Evolutionary conservation across 2,888 invertebrate species (phyloP), one percentile per base, ranked within the genome.

Genomic region (Meghimatium bilineatum): DNA sequence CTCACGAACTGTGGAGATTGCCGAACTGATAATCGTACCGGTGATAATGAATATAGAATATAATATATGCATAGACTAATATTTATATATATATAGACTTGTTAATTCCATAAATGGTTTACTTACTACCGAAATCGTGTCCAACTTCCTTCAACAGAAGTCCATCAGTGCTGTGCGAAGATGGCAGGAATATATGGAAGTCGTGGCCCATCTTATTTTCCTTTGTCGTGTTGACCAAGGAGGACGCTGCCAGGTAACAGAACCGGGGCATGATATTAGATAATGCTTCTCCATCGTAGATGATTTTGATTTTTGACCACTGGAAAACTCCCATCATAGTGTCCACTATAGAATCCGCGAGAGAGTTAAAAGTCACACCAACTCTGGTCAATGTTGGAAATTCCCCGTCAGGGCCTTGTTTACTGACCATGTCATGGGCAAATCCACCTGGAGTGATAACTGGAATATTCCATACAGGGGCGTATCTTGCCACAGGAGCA

Each of bases 391-490:
- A 72, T n/a, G 78, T 78, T 20, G 85, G 84, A 79, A 81, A 88
- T 44, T 88, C 88, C 1, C 71, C 81, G 26, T 60, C 66, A 10
- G 36, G 60, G 14, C 84, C 86, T 1, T 71, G 71, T 89, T 90
- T 90, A 63, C 83, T 86, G 29, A 89, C 89, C 85, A 93, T 93
- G 82, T 93, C 92, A 74, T 91, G 89, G 6, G 93, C 92, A 81
- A 93, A 88, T 0, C 92, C 93, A 0, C 93, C 93, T 5, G 93
- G 90, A 26, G 97, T 97, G 89, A 97, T 97, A 88, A 97, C 96
- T 0, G 97, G 97, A 0, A 96, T 96, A 93, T 97, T 97, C 97
- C 97, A 97, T 93, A 96, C 97, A 3, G 97, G 97, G 0, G 97
- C 97, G 82, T 97, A 95, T 84, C 97, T 94, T 6, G 97, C 97